phyloP scores from a whole-genome alignment of 2,113 vertebrate species.

The Gopherus flavomarginatus region DNA sequence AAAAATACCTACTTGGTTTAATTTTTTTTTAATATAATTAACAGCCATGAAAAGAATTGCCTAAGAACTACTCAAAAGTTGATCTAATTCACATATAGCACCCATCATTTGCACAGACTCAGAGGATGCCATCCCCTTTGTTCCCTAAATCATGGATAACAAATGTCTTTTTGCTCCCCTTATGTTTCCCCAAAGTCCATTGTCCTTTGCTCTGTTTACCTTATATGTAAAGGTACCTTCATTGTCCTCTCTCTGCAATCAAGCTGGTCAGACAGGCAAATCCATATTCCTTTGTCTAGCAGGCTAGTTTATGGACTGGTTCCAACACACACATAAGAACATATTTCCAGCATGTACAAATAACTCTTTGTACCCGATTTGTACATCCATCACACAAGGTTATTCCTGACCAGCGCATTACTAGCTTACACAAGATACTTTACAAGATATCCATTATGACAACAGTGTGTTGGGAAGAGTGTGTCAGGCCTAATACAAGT shows the following conservation, averaged over 20 bases:
- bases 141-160: too few species aligned
- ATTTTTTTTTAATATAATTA: background rate
- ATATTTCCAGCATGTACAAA: background rate
- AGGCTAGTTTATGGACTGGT: background rate
- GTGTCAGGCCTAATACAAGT: background rate
- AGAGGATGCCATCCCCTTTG: too few species aligned
- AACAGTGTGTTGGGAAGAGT: background rate
- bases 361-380: background rate
- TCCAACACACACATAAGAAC: background rate
- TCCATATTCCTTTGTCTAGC: background rate
- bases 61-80: background rate
- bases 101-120: too few species aligned
- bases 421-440: background rate
- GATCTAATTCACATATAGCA: too few species aligned
- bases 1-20: background rate
- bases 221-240: background rate
- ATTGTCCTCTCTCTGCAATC: background rate
- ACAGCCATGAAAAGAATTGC: background rate
- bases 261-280: background rate
- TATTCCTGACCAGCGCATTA: background rate
- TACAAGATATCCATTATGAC: background rate
- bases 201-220: too few species aligned
- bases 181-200: too few species aligned
- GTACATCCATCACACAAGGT: background rate
- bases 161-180: too few species aligned